Evolutionary conservation across 1,140 invertebrate species (phyloP), one percentile per base, ranked within the genome.

Genomic region (Meloidogyne hapla): DNA sequence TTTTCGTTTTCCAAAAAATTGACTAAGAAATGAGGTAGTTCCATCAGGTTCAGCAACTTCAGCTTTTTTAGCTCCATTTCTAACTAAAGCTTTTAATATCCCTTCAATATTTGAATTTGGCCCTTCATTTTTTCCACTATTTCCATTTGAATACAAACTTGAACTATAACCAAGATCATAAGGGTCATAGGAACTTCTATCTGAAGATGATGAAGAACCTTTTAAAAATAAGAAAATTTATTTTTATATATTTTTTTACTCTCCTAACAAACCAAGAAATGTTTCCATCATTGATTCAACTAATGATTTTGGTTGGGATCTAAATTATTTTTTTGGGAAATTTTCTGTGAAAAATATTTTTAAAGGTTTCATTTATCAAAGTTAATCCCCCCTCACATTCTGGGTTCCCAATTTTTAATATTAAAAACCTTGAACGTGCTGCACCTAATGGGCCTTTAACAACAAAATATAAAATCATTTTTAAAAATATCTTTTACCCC

Each of bases 261-360:
- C 33, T 33, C n/a, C n/a, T n/a, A n/a, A 26, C 72, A 18, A 56
- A 77, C 76, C 76, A n/a, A 77, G 62, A 56, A 77, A 77, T n/a
- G 76, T 74, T 64, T 74, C 72, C 76, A 77, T 77, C 6, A 77
- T 61, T 61, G 76, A 77, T 25, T 72, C 76, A 48, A 77, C 62
- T 26, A 74, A 42, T 13, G 76, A 77, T 42, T 74, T 56, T 28
- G 69, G 63, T 38, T 77, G 76, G 8, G 71, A 61, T 56, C 48
- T n/a, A n/a, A n/a, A n/a, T 6, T 6, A n/a, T 6, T 56, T 56
- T 56, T 5, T 56, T 6, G 4, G n/a, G n/a, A n/a, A n/a, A n/a
- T n/a, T n/a, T n/a, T n/a, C n/a, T n/a, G n/a, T n/a, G n/a, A n/a
- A n/a, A n/a, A 6, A 56, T 48, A 33, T 33, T 33, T 33, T 33